A percentile compares a stretch with the other conserved stretches of the same genome.
phyloP scores from a whole-genome alignment of 2,888 invertebrate genomes.

The Gerris lacustris region DNA sequence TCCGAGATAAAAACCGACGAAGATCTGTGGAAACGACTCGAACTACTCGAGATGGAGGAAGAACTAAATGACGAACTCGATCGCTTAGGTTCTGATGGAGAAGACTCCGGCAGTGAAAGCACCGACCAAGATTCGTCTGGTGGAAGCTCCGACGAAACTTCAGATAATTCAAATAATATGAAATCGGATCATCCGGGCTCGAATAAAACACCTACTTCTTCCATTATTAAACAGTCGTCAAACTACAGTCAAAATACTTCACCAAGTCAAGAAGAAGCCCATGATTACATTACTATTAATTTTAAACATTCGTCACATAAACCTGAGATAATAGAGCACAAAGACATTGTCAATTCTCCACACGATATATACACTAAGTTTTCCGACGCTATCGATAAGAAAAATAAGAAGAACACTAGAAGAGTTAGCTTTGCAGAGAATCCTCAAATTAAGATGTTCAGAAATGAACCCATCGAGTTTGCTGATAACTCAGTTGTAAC shows the following conservation, averaged over 20 bases:
- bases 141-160: not conserved
- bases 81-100: slow-evolving; percentile 23
- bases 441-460: not conserved
- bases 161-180: not conserved
- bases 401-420: not conserved
- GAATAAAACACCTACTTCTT: not conserved
- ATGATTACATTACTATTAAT: not conserved
- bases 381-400: not conserved
- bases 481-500: not conserved
- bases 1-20: slow-evolving; percentile 35
- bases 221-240: not conserved
- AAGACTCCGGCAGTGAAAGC: slow-evolving; percentile 15
- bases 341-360: not conserved
- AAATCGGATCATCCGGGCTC: not conserved
- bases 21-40: slow-evolving; percentile 43
- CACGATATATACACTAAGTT: not conserved
- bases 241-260: not conserved
- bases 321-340: not conserved
- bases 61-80: slow-evolving; percentile 43
- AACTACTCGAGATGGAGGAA: slow-evolving; percentile 50
- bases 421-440: not conserved
- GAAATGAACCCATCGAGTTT: not conserved
- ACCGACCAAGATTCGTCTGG: not conserved
- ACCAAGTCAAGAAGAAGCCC: not conserved
- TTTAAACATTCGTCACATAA: not conserved